Conservation (phyloP, 2,888 invertebrate species). For the Agriopis aurantiaria region DNA sequence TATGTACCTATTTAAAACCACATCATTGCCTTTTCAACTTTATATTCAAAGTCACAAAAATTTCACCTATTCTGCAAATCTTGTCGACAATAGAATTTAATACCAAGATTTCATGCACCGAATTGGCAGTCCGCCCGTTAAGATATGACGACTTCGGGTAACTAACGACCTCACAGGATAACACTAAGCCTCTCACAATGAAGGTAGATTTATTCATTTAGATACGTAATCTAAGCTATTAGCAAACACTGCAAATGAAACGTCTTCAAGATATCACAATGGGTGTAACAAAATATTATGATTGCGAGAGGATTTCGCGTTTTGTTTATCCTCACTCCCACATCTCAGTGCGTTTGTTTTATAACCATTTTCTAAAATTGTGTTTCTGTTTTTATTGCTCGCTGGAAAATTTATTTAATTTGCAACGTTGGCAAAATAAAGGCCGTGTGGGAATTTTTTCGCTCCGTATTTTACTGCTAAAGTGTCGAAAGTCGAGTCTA, state of each 20-base stretch:
- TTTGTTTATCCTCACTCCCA: constrained; percentile 23
- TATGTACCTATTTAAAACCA: too few species aligned
- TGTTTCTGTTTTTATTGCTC: constrained; percentile 29
- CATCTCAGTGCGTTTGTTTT: constrained; percentile 27
- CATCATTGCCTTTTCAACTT: not conserved
- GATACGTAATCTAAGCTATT: constrained; percentile 41
- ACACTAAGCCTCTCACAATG: constrained; percentile 35
- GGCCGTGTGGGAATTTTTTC: constrained; percentile 28
- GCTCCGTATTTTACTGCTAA: constrained; percentile 45
- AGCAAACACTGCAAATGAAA: constrained; percentile 27
- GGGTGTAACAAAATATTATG: constrained; percentile 28
- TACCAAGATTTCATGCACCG: constrained; percentile 31
- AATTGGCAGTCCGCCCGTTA: constrained; percentile 41
- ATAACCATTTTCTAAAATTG: constrained; percentile 36
- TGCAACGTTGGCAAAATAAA: constrained; percentile 25
- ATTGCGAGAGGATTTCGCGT: constrained; percentile 23
- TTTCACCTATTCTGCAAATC: constrained; percentile 4
- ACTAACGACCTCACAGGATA: constrained; percentile 39
- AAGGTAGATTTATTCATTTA: constrained; percentile 40
- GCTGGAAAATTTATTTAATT: constrained; percentile 35
- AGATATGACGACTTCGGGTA: constrained; percentile 40
- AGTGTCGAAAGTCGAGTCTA: constrained; percentile 52
- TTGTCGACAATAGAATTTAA: constrained; percentile 31
- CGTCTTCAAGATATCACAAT: constrained; percentile 23
- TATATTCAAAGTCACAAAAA: not conserved